Percentiles rank a stretch among this genome's conserved stretches.
Conservation (phyloP, 2,888 invertebrate species). For the Arge pagana region DNA sequence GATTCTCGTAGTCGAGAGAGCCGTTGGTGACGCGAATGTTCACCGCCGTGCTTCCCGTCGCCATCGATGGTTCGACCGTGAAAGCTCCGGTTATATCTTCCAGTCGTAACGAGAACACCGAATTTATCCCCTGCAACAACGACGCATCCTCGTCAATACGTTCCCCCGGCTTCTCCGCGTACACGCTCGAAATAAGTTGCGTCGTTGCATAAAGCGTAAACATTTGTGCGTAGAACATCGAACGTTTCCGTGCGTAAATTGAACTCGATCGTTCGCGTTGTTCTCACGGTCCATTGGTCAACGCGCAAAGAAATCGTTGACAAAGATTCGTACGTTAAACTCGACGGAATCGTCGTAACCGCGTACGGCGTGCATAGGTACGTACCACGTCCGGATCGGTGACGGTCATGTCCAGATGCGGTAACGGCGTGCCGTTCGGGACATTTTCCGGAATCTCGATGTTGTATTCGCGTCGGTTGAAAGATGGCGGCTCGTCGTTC, state of each 20-base stretch:
- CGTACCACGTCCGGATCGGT: constrained; percentile 84
- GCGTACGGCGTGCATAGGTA: constrained; percentile 32
- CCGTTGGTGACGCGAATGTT: constrained; percentile 80
- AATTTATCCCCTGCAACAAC: constrained; percentile 78
- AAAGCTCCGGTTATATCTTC: constrained; percentile 83
- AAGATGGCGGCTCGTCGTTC: constrained; percentile 85
- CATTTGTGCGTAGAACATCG: no score
- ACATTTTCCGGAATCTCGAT: constrained; percentile 84
- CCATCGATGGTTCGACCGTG: constrained; percentile 79
- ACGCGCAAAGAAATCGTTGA: no score
- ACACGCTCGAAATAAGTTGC: not conserved
- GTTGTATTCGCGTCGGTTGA: constrained; percentile 80
- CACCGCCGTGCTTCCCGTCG: constrained; percentile 80
- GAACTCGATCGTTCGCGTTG: no score
- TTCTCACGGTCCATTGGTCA: no score
- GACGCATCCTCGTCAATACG: no score
- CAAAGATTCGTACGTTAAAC: no score
- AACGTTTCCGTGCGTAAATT: no score
- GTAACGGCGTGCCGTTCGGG: constrained; percentile 78
- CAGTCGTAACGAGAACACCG: constrained; percentile 78
- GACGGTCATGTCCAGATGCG: constrained; percentile 82
- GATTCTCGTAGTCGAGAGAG: constrained; percentile 86
- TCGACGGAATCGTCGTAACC: not conserved
- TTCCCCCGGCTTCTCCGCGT: no score
- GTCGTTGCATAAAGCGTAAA: not conserved